phyloP scores from a whole-genome alignment of 1,140 invertebrate genomes.

The Diorhabda elongata region DNA sequence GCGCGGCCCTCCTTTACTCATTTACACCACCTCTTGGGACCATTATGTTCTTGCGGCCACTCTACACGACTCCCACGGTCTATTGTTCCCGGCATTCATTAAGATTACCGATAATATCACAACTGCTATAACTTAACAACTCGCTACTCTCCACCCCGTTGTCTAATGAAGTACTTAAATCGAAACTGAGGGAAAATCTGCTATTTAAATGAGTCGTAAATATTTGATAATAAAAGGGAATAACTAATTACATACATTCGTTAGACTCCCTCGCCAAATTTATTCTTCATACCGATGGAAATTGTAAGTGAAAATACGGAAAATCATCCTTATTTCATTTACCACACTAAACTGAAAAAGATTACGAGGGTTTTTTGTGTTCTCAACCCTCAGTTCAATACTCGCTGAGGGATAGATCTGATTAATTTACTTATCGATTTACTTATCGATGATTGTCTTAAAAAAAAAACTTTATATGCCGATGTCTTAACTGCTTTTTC shows the following conservation, averaged over 20 bases:
- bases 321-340: neutral
- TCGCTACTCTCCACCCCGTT: constrained; percentile 15
- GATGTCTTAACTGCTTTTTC: too few relatives aligned
- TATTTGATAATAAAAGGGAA: constrained; percentile 23
- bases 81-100: constrained; percentile 29
- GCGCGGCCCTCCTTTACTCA: neutral
- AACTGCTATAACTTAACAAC: constrained; percentile 15
- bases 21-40: neutral
- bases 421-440: too few relatives aligned
- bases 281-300: neutral
- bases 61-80: constrained; percentile 6
- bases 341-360: too few relatives aligned
- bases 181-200: constrained; percentile 19
- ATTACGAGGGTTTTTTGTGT: too few relatives aligned
- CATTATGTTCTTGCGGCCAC: constrained; percentile 1
- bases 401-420: too few relatives aligned
- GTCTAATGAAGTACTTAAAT: constrained; percentile 29
- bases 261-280: constrained; percentile 16
- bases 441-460: too few relatives aligned
- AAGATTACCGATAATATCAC: constrained; percentile 29
- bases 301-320: neutral
- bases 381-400: too few relatives aligned
- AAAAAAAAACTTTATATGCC: too few relatives aligned
- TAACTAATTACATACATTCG: neutral
- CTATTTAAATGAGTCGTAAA: constrained; percentile 27